Base-by-base conservation (phyloP, 2,113 vertebrate species). In the Gymnobelideus leadbeateri region DNA sequence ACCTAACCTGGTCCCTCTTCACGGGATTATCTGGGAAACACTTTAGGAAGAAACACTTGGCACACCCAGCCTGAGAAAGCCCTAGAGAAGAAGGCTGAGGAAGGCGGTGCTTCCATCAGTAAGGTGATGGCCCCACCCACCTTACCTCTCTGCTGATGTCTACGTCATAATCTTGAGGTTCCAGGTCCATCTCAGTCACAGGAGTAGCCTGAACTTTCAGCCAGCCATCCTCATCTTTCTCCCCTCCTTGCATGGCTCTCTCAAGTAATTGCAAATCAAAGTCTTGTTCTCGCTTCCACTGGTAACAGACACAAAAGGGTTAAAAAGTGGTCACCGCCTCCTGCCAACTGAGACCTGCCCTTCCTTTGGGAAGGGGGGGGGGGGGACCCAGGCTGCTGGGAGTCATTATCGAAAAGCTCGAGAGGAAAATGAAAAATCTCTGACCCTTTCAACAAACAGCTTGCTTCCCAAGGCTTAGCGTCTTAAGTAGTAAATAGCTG, bases 201-300 rank as follows among this genome's bases (percentile, higher is more conserved):
- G 98, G 97, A 25, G 96, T 96, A 57, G 99, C 98, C 94, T 98
- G 98, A 68, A 99, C 98, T 96, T 98, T 99, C 94, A 99, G 97
- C 99, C 99, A 99, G 97, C 99, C 99, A 23, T 99, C 99, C 93
- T 99, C 99, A 89, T 98, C 98, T 96, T 99, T 99, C 95, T 99
- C 98, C 91, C 99, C 99, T 91, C 99, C 99, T 96, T 98, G 99
- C 92, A 99, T 98, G 31, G 99, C 99, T 92, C 99, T 99, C 97
- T 99, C 99, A 96, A 99, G 98, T 98, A 99, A 98, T 99, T 99
- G 99, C 98, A 99, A 99, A 99, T 99, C 99, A 99, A 99, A 99
- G 95, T 99, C 99, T 99, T 99, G 99, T 98, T 99, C 99, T 92
- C 99, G 99, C 98, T 99, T 99, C 99, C 99, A 99, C 99, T 99